Evolutionary conservation across 2,888 invertebrate genomes (phyloP).

Genomic region (Lasioglossum figueresi): DNA sequence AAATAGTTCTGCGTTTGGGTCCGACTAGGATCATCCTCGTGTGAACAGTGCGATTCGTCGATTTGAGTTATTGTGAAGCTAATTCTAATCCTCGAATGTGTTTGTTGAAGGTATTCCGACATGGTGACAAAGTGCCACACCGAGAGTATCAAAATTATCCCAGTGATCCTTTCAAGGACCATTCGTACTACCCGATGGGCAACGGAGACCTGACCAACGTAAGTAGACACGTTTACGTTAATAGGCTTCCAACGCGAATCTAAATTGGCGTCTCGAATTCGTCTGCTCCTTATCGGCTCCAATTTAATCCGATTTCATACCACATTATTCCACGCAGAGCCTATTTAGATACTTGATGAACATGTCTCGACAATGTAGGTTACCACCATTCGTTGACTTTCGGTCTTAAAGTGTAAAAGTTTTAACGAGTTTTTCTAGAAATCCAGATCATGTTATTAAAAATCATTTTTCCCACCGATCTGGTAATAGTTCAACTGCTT

Average conservation of each 20-base stretch:
- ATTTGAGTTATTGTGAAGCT: background rate
- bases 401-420: background rate
- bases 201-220: conserved; percentile 86
- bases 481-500: too few relatives aligned
- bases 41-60: conserved; percentile 18
- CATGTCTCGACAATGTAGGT: background rate
- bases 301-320: background rate
- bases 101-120: conserved; percentile 85
- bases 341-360: too few relatives aligned
- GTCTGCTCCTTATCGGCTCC: background rate
- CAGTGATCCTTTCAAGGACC: conserved; percentile 84
- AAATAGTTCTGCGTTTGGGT: background rate
- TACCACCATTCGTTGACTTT: background rate
- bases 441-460: too few relatives aligned
- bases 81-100: conserved; percentile 30
- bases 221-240: conserved; percentile 62
- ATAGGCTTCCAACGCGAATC: background rate
- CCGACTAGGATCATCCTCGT: background rate
- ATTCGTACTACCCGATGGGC: conserved; percentile 85
- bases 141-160: conserved; percentile 85
- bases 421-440: background rate
- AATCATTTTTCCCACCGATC: background rate
- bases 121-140: conserved; percentile 87
- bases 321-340: background rate
- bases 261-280: background rate